phyloP scores from a whole-genome alignment of 1,140 invertebrate species.

The Anastrepha ludens region DNA sequence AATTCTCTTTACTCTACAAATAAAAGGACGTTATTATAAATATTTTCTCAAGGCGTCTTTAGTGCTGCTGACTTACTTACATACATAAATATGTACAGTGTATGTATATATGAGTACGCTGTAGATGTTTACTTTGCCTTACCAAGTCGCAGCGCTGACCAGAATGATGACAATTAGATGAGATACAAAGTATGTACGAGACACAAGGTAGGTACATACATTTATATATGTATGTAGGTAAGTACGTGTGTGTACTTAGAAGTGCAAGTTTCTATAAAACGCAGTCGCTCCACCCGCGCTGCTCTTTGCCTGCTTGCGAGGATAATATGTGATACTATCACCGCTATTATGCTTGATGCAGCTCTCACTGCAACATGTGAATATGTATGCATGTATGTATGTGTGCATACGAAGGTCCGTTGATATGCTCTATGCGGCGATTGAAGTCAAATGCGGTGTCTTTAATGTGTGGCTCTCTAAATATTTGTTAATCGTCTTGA shows the following conservation, averaged over 20 bases:
- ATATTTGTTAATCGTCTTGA: slow-evolving; percentile 44
- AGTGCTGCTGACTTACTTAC: background rate
- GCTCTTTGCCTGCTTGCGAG: background rate
- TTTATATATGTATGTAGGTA: background rate
- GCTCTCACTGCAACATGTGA: no score
- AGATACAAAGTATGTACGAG: background rate
- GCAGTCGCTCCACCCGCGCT: background rate
- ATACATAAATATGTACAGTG: background rate
- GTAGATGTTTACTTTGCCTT: background rate
- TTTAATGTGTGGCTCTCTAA: slow-evolving; percentile 27
- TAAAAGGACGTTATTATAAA: background rate
- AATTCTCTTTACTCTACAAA: no score
- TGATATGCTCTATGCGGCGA: background rate
- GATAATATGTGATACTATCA: slow-evolving; percentile 2
- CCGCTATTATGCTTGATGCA: background rate
- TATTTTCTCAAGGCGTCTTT: background rate
- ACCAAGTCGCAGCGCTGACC: background rate
- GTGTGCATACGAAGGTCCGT: background rate
- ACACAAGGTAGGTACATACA: no score
- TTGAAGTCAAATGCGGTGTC: slow-evolving; percentile 13
- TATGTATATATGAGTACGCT: background rate
- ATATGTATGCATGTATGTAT: background rate
- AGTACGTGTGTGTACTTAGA: background rate
- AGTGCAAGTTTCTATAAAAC: no score
- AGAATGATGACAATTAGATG: background rate